Conservation (phyloP, 2,113 vertebrate species). For the Willisornis vidua region DNA sequence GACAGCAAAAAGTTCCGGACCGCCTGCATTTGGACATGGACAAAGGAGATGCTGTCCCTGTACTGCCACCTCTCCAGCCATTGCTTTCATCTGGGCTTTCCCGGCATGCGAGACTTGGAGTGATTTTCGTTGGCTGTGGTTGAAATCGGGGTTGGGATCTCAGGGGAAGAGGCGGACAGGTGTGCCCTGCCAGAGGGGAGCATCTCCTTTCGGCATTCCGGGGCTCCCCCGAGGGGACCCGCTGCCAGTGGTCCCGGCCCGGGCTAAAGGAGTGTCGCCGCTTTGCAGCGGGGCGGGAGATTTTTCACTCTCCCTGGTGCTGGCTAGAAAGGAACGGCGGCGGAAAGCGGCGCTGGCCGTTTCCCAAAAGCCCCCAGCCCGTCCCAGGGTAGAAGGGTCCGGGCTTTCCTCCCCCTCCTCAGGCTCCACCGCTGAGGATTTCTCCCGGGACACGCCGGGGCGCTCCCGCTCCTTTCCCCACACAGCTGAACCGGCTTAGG, state of each 20-base stretch:
- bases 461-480: too few species aligned
- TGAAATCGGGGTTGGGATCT: background rate
- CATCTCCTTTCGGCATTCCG: background rate
- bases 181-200: background rate
- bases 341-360: background rate
- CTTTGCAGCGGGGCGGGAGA: background rate
- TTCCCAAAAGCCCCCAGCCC: background rate
- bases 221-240: background rate
- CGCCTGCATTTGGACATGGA: background rate
- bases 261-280: background rate
- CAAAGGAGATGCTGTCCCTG: background rate
- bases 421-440: background rate
- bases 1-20: background rate
- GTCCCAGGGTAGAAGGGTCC: background rate
- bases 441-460: background rate
- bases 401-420: background rate
- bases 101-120: background rate
- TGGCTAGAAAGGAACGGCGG: background rate
- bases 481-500: background rate
- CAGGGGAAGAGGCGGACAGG: background rate
- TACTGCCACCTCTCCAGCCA: rapidly evolving
- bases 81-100: background rate
- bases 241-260: background rate
- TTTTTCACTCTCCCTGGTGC: background rate
- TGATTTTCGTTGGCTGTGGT: background rate